These are phyloP conservation scores for Ophion ventricosus DNA, from an alignment of 2,888 invertebrate genomes.

Conservation along the genomic window DNA sequence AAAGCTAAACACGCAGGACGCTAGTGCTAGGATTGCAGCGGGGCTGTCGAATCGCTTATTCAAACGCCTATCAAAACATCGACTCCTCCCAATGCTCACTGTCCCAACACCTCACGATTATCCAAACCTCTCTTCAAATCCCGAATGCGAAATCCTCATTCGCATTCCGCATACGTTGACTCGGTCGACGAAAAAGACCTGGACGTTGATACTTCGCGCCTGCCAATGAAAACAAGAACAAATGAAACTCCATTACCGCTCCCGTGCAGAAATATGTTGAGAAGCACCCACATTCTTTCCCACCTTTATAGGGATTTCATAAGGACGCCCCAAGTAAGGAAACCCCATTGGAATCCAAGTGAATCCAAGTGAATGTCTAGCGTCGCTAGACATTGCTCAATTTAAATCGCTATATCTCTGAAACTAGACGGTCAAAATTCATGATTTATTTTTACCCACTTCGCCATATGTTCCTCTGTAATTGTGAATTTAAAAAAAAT, in stretches of 20 bases:
- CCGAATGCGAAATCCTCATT: constrained; percentile 16
- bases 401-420: no score
- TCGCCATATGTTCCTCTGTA: no score
- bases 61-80: constrained; percentile 57
- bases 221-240: background rate
- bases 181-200: background rate
- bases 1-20: constrained; percentile 56
- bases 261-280: no score
- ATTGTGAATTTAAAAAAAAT: no score
- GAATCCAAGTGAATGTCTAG: no score
- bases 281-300: no score
- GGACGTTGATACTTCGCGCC: background rate
- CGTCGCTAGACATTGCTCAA: no score
- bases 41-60: constrained; percentile 54
- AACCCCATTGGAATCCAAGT: no score
- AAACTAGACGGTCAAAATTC: no score
- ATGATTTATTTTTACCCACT: no score
- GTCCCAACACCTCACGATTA: constrained; percentile 28
- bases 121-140: constrained; percentile 13
- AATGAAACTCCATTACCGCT: background rate
- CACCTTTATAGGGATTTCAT: no score
- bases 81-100: background rate
- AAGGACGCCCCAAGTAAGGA: no score
- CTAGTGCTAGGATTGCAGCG: background rate
- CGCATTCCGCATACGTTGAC: background rate